Evolutionary conservation across 2,888 invertebrate species (phyloP), one percentile per base, ranked within the genome.

Genomic region (Cyclophora albipunctata): DNA sequence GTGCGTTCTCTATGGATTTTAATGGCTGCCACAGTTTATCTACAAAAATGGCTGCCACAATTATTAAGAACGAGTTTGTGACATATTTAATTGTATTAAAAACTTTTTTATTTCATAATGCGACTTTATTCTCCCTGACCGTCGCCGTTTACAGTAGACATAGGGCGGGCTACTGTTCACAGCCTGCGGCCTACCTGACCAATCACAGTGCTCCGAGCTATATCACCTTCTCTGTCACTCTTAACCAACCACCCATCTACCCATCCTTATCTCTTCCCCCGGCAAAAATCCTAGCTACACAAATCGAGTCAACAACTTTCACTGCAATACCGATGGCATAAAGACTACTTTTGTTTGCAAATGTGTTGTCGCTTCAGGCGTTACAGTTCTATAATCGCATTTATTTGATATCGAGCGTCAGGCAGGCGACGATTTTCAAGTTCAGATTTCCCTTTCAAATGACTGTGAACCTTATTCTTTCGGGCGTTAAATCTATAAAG

Each of bases 131-230:
- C 75, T 59, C 56, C 62, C 66, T 64, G 71, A 67, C 60, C 81
- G 79, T 78, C 69, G 73, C 75, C 79, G 78, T 78, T 87, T 85
- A 86, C 87, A 85, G 85, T 85, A 87, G 87, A 86, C 87, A 86
- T 86, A 88, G 88, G 89, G 89, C 87, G 88, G 89, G 89, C 89
- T 89, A 89, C 89, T 79, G 89, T 87, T 85, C 86, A 86, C 85
- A 78, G 88, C 89, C 88, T 84, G 87, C 85, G 88, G 89, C 88
- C 85, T 86, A 88, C 85, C 87, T 88, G 87, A 89, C 89, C 89
- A 89, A 89, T 89, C 89, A 88, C 87, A 87, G 86, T 86, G 88
- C 89, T 89, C 76, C 76, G 80, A 89, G 88, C 88, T 81, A 88
- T 88, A 80, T 84, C 65, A 34, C 70, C 62, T 62, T 84, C 85